These are phyloP conservation scores for Chironomus tepperi DNA, from an alignment of 1,140 invertebrate genomes.

Conservation along the genomic window DNA sequence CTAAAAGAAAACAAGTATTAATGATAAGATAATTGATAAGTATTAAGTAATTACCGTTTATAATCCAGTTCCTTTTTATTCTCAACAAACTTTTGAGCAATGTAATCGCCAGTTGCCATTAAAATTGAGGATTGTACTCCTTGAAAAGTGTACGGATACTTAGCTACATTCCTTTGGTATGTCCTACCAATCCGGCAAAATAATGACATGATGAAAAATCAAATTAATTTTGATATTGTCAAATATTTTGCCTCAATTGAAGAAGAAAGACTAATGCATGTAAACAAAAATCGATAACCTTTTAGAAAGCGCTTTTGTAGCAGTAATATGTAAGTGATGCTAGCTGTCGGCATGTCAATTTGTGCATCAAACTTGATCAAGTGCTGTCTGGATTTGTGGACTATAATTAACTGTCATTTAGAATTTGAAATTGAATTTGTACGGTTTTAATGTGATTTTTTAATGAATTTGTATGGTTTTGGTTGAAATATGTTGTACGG, in stretches of 20 bases:
- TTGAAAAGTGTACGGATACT: conserved; percentile 28
- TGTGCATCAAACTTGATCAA: background rate
- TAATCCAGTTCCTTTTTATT: conserved; percentile 30
- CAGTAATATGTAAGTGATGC: too few species aligned
- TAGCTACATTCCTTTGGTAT: background rate
- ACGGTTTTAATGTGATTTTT: too few species aligned
- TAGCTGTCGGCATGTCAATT: too few species aligned
- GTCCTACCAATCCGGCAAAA: background rate
- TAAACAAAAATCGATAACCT: background rate
- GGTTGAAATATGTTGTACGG: too few species aligned
- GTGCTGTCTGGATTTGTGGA: too few species aligned
- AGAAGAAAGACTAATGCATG: background rate
- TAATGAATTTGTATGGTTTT: too few species aligned
- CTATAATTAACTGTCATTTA: too few species aligned
- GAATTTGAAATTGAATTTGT: too few species aligned
- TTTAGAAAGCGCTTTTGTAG: background rate
- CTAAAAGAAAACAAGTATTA: conserved; percentile 35
- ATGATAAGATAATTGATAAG: conserved; percentile 34
- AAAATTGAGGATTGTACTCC: conserved; percentile 37
- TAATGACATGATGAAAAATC: background rate
- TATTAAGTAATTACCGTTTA: background rate
- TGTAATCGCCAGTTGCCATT: conserved; percentile 41
- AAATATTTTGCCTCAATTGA: background rate
- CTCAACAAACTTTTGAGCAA: conserved; percentile 40
- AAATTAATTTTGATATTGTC: background rate